Base-by-base conservation (phyloP, 2,797 vertebrate genomes). In the Rachycentron canadum region DNA sequence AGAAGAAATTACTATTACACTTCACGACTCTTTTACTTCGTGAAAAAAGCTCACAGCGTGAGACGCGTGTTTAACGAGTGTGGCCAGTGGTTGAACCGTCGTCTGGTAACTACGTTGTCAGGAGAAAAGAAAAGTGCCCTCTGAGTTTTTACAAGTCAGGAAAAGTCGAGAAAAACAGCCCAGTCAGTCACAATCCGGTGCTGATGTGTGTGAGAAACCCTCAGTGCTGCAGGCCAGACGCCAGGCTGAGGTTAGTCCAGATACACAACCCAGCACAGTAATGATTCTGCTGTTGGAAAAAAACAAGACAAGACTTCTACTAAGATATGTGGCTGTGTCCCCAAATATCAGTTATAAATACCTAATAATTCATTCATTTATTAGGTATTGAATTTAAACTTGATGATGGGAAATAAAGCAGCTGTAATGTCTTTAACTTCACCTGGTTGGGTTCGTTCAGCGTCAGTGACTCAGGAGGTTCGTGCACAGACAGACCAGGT, bases 151-250 rank as follows among this genome's bases (percentile, higher is more conserved):
- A 56, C 70, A 50, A 64, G 53, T 65, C 28, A 19, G 30, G 49
- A 23, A 47, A 65, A 71, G 60, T 60, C 17, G 56, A 66, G 47
- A 79, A 56, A 80, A 85, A 69, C 68, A 58, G 60, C 55, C 73
- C 38, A 62, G 58, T 78, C 81, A 53, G 70, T 82, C 78, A 64
- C 69, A 45, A 77, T 73, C 63, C 55, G 71, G 53, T 57, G 25
- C 57, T 82, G 81, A 58, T 66, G 47, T 32, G 32, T 11, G n/a
- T 19, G 3, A 26, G 32, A 13, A 66, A 49, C 28, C 25, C 7
- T 58, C 63, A 23, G 40, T 30, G 21, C 64, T 50, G 78, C 75
- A 63, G 70, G 56, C 56, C 28, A 38, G 65, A 64, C 75, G 40
- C 49, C 0, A 26, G 66, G 25, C 41, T 41, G 70, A 26, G 50